Evolutionary conservation across 1,140 invertebrate species (phyloP).

Genomic region (Zaprionus africanus): DNA sequence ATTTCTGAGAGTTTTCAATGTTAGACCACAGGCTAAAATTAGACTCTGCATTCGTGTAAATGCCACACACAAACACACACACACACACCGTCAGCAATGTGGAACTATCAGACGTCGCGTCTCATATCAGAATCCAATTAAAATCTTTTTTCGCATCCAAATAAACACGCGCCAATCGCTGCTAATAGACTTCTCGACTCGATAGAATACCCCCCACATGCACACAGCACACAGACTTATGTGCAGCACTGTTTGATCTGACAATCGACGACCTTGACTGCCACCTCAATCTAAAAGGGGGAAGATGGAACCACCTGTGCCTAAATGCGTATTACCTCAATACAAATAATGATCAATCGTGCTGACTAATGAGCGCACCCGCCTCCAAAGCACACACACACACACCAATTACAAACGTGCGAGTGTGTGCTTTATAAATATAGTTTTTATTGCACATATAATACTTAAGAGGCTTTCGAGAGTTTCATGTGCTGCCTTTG

Average conservation of each 20-base stretch:
- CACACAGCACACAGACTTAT: conserved; percentile 20
- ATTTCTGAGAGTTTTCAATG: conserved; percentile 59
- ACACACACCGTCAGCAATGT: conserved; percentile 38
- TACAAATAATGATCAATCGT: conserved; percentile 63
- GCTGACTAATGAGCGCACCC: conserved; percentile 53
- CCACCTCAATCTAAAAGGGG: neutral
- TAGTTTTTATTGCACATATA: conserved; percentile 68
- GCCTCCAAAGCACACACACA: conserved; percentile 11
- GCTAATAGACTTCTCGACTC: conserved; percentile 41
- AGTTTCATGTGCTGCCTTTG: conserved; percentile 58
- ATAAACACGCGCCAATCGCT: conserved; percentile 50
- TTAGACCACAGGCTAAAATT: conserved; percentile 71
- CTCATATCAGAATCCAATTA: conserved; percentile 79
- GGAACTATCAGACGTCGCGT: conserved; percentile 37
- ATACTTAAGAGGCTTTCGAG: conserved; percentile 63
- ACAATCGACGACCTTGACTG: neutral
- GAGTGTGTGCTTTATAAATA: conserved; percentile 50
- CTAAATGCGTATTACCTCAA: conserved; percentile 29
- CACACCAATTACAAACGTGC: neutral
- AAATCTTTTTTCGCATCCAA: conserved; percentile 67
- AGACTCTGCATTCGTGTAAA: conserved; percentile 54
- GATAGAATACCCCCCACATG: conserved; percentile 23
- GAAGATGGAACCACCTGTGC: conserved; percentile 33
- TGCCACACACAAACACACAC: conserved; percentile 21
- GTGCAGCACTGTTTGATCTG: neutral